Percentiles rank a stretch among this genome's conserved stretches.
Conservation (phyloP, 2,888 invertebrate genomes). For the Beris morrisii region DNA sequence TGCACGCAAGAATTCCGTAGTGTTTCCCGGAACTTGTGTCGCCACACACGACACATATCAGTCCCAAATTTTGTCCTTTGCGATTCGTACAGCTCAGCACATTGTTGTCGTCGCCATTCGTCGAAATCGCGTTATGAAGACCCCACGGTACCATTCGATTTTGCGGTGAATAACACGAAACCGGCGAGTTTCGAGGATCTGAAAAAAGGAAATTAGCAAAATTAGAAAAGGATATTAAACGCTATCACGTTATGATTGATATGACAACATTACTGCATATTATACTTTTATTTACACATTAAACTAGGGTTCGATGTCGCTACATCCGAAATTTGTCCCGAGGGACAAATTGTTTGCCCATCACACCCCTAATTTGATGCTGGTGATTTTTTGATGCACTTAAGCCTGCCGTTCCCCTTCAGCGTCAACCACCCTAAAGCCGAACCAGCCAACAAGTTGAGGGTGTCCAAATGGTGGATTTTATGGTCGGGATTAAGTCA, state of each 20-base stretch:
- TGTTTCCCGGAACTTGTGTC: slow-evolving; percentile 97
- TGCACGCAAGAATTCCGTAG: slow-evolving; percentile 97
- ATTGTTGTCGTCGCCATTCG: slow-evolving; percentile 41
- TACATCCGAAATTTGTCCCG: slow-evolving; percentile 49
- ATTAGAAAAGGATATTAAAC: neutral
- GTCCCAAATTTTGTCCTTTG: slow-evolving; percentile 68
- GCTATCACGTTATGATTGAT: slow-evolving; percentile 26
- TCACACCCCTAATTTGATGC: slow-evolving; percentile 57
- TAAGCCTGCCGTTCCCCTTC: slow-evolving; percentile 44
- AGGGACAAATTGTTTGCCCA: slow-evolving; percentile 56
- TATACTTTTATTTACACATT: slow-evolving; percentile 53
- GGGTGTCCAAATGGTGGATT: slow-evolving; percentile 36
- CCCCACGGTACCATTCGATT: slow-evolving; percentile 53
- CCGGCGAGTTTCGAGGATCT: slow-evolving; percentile 52
- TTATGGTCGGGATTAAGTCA: slow-evolving; percentile 42
- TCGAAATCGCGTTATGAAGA: slow-evolving; percentile 47
- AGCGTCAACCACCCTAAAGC: slow-evolving; percentile 11
- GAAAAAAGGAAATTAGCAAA: slow-evolving; percentile 36
- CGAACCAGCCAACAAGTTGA: slow-evolving; percentile 22
- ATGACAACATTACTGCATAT: slow-evolving; percentile 43
- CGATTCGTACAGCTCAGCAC: slow-evolving; percentile 44
- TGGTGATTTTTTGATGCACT: slow-evolving; percentile 55
- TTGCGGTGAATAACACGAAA: slow-evolving; percentile 51
- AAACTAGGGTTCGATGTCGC: slow-evolving; percentile 52
- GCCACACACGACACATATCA: slow-evolving; percentile 95